Evolutionary conservation across 2,797 vertebrate species (phyloP).

Genomic region (Pseudocheirus occidentalis): DNA sequence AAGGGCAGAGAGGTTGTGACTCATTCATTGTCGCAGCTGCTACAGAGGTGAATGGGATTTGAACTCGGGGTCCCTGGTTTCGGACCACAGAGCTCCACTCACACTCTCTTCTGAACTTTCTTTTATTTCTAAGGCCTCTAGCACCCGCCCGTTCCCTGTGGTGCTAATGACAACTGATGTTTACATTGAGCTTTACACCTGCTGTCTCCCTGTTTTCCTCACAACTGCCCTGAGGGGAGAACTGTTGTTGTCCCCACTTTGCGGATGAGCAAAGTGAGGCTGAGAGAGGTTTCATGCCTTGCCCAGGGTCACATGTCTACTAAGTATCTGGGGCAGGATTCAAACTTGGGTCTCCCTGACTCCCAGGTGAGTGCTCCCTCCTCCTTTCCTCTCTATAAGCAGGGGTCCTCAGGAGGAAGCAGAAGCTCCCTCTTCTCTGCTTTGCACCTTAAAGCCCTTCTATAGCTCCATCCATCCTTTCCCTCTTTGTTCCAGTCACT

Average conservation of each 20-base stretch:
- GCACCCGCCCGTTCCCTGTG: not conserved
- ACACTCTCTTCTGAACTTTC: not conserved
- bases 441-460: not conserved
- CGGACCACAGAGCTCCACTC: not conserved
- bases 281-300: not conserved
- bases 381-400: not conserved
- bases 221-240: too few relatives aligned
- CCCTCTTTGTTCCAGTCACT: not conserved
- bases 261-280: not conserved
- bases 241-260: too few relatives aligned
- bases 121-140: not conserved
- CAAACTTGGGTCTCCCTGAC: too few relatives aligned
- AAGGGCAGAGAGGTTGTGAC: not conserved
- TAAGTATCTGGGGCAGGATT: too few relatives aligned
- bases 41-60: not conserved
- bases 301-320: too few relatives aligned
- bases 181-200: not conserved
- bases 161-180: not conserved
- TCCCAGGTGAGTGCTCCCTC: not conserved
- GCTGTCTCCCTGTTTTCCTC: not conserved
- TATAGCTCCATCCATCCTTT: not conserved
- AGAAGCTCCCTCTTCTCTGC: not conserved
- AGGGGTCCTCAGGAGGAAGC: not conserved
- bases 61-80: not conserved
- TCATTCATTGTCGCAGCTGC: not conserved